Percentiles rank a stretch among this genome's conserved stretches.
Evolutionary conservation across 1,140 invertebrate species (phyloP).

Genomic region (Kradibia gibbosae): DNA sequence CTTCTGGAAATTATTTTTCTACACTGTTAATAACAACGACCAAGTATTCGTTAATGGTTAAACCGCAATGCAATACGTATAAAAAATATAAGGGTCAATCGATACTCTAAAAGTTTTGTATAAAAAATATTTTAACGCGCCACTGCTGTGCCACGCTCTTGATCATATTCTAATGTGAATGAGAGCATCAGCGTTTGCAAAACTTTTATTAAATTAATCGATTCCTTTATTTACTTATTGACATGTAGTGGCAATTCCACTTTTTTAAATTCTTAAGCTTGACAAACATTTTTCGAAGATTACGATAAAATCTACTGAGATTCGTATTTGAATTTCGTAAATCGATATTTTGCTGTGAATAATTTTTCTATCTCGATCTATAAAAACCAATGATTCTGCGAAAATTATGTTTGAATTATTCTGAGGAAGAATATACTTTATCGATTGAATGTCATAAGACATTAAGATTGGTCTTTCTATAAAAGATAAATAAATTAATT

Average conservation of each 20-base stretch:
- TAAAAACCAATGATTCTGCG: no score
- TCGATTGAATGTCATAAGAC: no score
- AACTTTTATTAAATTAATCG: not conserved
- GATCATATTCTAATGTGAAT: not conserved
- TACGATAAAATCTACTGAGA: not conserved
- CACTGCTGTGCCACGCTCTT: not conserved
- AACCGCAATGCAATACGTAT: not conserved
- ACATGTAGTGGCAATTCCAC: not conserved
- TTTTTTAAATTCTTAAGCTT: not conserved
- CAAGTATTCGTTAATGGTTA: not conserved
- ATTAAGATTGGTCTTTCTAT: no score
- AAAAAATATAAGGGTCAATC: not conserved
- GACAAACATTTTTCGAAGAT: not conserved
- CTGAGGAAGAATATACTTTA: no score
- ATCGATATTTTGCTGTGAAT: not conserved
- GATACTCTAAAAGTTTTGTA: not conserved
- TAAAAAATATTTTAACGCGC: not conserved
- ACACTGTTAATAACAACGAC: not conserved
- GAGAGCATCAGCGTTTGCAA: not conserved
- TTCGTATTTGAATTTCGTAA: not conserved
- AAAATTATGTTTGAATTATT: no score
- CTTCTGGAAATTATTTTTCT: not conserved
- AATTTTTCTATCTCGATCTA: no score
- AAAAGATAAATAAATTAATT: no score
- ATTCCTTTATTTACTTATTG: constrained; percentile 9